Evolutionary conservation across 2,113 vertebrate species (phyloP).

Genomic region (Chunga burmeisteri): DNA sequence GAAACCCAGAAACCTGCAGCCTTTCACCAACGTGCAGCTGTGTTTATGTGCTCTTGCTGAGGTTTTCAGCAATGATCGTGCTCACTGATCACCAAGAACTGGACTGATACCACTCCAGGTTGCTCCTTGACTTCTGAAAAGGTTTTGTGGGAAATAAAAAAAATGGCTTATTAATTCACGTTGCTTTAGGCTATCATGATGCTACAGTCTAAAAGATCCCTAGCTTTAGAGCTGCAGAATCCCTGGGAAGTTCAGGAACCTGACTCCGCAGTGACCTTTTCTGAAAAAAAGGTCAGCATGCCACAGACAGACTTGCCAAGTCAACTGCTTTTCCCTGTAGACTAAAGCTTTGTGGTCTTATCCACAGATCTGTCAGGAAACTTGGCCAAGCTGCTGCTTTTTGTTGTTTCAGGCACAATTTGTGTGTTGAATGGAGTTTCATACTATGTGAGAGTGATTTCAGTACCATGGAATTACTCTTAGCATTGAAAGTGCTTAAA

Average conservation of each 20-base stretch:
- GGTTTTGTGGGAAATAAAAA: neutral
- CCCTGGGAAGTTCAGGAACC: conserved; percentile 21
- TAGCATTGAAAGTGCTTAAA: neutral
- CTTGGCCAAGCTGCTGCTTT: neutral
- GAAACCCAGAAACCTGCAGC: neutral
- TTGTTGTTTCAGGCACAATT: neutral
- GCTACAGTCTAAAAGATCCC: neutral
- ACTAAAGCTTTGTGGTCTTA: conserved; percentile 21
- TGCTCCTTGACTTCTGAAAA: neutral
- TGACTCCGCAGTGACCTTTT: neutral
- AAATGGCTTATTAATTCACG: neutral
- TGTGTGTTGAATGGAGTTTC: neutral
- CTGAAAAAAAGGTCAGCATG: conserved; percentile 34
- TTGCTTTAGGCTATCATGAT: neutral
- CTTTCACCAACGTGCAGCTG: neutral
- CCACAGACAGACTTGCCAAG: conserved; percentile 33
- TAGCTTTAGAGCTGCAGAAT: conserved; percentile 4
- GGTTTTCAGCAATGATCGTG: neutral
- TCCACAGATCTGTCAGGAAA: neutral
- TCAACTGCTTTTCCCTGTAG: conserved; percentile 34
- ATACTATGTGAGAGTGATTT: neutral
- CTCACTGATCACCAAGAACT: neutral
- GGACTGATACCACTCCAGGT: neutral
- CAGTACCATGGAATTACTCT: neutral
- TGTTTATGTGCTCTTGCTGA: neutral